phyloP scores from a whole-genome alignment of 2,113 vertebrate species.

The Mus spicilegus region DNA sequence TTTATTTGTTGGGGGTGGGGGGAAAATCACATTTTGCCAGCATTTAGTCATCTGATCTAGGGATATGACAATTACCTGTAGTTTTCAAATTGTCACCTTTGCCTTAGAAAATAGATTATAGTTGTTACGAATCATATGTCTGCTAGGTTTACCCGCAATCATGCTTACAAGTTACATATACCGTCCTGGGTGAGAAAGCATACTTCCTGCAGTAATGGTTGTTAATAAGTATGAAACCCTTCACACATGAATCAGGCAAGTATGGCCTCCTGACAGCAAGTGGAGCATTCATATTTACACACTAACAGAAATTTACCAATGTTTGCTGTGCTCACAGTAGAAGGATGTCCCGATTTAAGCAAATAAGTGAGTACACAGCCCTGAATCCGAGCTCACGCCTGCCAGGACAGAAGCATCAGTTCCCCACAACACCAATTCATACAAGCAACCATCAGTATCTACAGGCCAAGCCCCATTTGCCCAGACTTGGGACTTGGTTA shows the following conservation, averaged over 20 bases:
- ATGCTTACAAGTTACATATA: background rate
- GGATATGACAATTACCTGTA: background rate
- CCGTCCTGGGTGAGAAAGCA: background rate
- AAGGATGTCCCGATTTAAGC: background rate
- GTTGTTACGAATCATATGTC: background rate
- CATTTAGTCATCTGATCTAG: background rate
- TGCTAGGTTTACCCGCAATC: background rate
- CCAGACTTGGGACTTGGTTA: background rate
- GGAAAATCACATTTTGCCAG: background rate
- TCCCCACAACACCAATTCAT: background rate
- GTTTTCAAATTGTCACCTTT: constrained; percentile 15
- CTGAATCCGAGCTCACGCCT: background rate
- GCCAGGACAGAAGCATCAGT: background rate
- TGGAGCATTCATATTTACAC: background rate
- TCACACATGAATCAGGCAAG: background rate
- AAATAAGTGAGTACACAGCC: background rate
- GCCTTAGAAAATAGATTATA: background rate
- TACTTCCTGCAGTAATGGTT: background rate
- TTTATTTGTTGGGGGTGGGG: background rate
- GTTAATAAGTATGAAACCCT: background rate
- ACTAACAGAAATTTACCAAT: background rate
- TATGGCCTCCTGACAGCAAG: background rate
- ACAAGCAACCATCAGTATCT: background rate
- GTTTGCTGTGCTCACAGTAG: background rate
- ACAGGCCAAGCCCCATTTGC: background rate